Base-by-base conservation (phyloP, 2,888 invertebrate genomes). In the Hyles lineata region DNA sequence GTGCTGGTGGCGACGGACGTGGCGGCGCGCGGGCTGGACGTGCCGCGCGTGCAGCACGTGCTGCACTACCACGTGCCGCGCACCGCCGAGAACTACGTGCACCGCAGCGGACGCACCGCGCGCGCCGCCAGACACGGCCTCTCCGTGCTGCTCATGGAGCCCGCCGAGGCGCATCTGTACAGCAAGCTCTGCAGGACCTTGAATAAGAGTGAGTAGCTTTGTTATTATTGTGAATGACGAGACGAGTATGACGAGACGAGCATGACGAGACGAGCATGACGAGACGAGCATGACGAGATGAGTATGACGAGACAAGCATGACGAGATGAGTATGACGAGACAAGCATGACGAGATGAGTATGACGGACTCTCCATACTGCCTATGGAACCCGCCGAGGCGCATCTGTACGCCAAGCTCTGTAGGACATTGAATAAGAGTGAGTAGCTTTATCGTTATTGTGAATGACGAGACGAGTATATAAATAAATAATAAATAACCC, bases 61-160 rank as follows among this genome's bases (percentile, higher is more conserved):
- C 95, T 99, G 76, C 99, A 99, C 90, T 99, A 99, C 92, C 99
- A 95, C 79, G 98, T 99, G 58, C 99, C 99, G 0, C 96, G 97
- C 82, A 99, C 99, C 0, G 97, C 98, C 11, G 99, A 99, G 97
- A 97, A 97, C 87, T 99, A 99, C 89, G 97, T 99, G 0, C 99
- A 99, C 88, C 96, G 99, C 75, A 99, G 99, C 85, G 99, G 99
- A 0, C 95, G 99, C 73, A 99, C 99, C 0, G 99, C 99, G 0
- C 95, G 99, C 71, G 99, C 98, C 0, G 95, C 96, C 73, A 96
- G 97, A 75, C 97, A 98, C 83, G 99, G 99, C 0, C 96, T 99
- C 15, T 98, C 99, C 4, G 96, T 99, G 3, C 95, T 99, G 76
- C 95, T 99, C 81, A 97, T 99, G 92, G 98, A 98, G 83, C 98